These are phyloP conservation scores for Poecilia wingei DNA, from an alignment of 2,797 vertebrate species.

Conservation along the genomic window DNA sequence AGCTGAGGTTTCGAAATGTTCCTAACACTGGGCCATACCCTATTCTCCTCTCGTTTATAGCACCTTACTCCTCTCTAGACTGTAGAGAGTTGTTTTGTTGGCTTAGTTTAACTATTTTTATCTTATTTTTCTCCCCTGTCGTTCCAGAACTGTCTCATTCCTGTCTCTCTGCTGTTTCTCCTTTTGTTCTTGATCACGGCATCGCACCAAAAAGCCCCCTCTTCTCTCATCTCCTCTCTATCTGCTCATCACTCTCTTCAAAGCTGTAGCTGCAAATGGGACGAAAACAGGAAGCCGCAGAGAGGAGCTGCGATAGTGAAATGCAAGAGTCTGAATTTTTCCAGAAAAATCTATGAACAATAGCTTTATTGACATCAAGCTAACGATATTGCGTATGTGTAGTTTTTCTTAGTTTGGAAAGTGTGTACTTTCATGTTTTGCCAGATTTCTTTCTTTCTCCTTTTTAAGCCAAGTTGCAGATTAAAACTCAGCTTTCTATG, in stretches of 20 bases:
- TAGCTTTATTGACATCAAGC: slow-evolving; percentile 4
- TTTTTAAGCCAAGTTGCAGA: not conserved
- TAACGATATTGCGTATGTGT: not conserved
- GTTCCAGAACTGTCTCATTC: slow-evolving; percentile 20
- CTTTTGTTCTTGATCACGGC: slow-evolving; percentile 38
- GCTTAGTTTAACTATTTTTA: not conserved
- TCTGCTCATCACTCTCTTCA: slow-evolving; percentile 52
- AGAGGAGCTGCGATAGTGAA: slow-evolving; percentile 17
- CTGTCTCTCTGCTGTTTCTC: slow-evolving; percentile 14
- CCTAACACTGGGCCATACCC: slow-evolving; percentile 20
- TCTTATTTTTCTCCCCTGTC: not conserved
- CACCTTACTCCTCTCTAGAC: slow-evolving; percentile 6
- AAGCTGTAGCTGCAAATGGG: slow-evolving; percentile 37
- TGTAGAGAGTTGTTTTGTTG: slow-evolving; percentile 35
- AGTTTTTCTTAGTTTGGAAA: not conserved
- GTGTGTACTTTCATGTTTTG: not conserved
- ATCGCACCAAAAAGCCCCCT: slow-evolving; percentile 29
- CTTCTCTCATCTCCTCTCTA: slow-evolving; percentile 21
- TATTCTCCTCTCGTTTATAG: slow-evolving; percentile 8
- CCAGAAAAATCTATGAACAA: slow-evolving; percentile 16
- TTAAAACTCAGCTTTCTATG: not conserved
- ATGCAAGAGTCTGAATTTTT: slow-evolving; percentile 21
- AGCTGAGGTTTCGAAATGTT: slow-evolving; percentile 41
- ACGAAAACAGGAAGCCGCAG: slow-evolving; percentile 37
- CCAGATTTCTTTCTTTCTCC: not conserved